phyloP scores from a whole-genome alignment of 1,140 invertebrate species.

The Procambarus virginalis region DNA sequence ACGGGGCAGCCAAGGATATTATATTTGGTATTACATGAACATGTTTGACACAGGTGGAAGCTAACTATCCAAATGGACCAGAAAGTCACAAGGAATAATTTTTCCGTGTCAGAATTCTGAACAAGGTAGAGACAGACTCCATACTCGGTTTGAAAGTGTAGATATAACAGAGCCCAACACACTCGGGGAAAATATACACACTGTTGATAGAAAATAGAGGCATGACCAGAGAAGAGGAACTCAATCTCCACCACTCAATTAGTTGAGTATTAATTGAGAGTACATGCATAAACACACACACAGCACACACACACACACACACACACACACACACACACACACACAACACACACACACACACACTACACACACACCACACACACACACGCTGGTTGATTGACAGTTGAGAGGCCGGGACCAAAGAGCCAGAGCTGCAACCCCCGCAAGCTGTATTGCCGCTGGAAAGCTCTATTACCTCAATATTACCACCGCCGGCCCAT shows the following conservation, averaged over 20 bases:
- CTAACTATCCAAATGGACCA: no score
- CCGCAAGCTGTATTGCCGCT: no score
- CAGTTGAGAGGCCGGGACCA: no score
- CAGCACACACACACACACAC: neutral
- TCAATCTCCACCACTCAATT: neutral
- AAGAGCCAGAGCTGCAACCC: no score
- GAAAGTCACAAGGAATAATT: neutral
- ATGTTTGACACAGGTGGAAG: no score
- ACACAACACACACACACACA: constrained; percentile 8
- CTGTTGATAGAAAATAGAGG: neutral
- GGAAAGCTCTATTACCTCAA: no score
- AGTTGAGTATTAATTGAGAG: neutral
- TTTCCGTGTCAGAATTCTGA: neutral
- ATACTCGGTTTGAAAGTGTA: neutral
- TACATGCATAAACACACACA: neutral
- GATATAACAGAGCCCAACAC: neutral
- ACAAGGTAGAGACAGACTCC: neutral
- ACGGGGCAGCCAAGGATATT: no score
- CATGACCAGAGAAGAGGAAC: neutral
- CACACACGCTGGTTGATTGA: no score
- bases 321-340: neutral
- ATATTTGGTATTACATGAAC: no score
- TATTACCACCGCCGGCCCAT: no score
- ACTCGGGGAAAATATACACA: neutral
- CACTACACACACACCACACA: constrained; percentile 8